Base-by-base conservation (phyloP, 2,797 vertebrate species). In the Catharus ustulatus region DNA sequence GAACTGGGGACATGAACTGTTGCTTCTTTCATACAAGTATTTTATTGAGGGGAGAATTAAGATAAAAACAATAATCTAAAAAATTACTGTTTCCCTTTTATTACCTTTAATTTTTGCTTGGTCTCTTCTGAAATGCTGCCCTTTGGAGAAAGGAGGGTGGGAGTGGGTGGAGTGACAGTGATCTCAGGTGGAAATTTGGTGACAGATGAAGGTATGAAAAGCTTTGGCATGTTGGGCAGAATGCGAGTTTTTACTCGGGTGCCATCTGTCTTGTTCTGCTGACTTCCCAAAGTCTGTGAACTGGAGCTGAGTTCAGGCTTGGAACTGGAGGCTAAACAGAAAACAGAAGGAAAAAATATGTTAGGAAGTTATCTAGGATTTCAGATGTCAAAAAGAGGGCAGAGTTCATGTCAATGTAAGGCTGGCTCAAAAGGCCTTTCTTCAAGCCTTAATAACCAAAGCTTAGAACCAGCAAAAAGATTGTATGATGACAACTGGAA, bases 81-180 rank as follows among this genome's bases (percentile, higher is more conserved):
- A 92, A 88, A 76, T 93, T 79, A 96, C 67, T 91, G 48, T 85
- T 93, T 93, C 77, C 85, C 78, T 90, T 89, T 91, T 63, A 38
- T 91, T 97, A 99, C 99, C 99, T 99, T 99, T 61, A 99, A 98
- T 95, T 98, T 99, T 94, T 99, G 99, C 96, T 99, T 99, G 97
- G 99, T 99, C 97, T 99, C 99, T 98, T 99, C 99, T 13, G 99
- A 99, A 97, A 99, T 99, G 98, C 99, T 99, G 98, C 99, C 99
- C 97, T 99, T 99, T 77, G 99, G 99, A 48, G 99, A 99, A 84
- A 99, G 99, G 59, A 99, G 98, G 26, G 99, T 99, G 61, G 99
- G 99, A 13, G 99, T 99, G 22, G 99, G 99, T 19, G 99, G 99
- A 1, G 99, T 99, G 90, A 99, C 99, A 14, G 99, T 99, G 98